Evolutionary conservation across 2,113 vertebrate genomes (phyloP).

Genomic region (Phalacrocorax aristotelis): DNA sequence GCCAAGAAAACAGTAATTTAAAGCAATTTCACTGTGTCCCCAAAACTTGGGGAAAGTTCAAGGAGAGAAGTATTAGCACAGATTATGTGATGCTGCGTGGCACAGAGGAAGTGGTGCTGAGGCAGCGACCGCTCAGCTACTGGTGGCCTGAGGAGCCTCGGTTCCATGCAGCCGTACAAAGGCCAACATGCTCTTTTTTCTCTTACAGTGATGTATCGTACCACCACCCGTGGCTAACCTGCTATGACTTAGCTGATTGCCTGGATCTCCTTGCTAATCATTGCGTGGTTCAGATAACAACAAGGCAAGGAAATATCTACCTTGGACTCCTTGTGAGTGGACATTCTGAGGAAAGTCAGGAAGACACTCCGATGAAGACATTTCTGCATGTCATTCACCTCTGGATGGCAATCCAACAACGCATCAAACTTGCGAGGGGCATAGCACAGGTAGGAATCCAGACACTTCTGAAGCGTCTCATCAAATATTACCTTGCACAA

Average conservation of each 20-base stretch:
- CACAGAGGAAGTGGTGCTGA: neutral
- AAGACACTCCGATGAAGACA: slow-evolving; percentile 85
- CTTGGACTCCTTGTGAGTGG: slow-evolving; percentile 97
- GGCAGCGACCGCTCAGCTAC: rapidly evolving
- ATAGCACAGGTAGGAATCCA: slow-evolving; percentile 88
- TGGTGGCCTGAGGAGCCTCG: neutral
- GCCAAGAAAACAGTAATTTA: neutral
- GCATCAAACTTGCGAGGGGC: slow-evolving; percentile 86
- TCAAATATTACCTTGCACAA: slow-evolving; percentile 91
- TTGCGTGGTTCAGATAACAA: neutral
- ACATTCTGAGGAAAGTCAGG: slow-evolving; percentile 93
- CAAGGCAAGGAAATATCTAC: slow-evolving; percentile 59
- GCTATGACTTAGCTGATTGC: neutral
- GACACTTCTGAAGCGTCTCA: slow-evolving; percentile 89
- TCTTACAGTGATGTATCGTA: neutral
- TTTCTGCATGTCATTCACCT: slow-evolving; percentile 80
- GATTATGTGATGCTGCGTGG: rapidly evolving
- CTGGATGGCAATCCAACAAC: slow-evolving; percentile 64
- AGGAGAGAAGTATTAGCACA: neutral
- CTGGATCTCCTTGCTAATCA: neutral
- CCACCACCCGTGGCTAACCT: neutral
- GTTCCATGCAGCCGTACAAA: neutral
- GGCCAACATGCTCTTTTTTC: neutral
- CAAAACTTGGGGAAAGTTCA: neutral
- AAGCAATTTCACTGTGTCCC: neutral